phyloP scores from a whole-genome alignment of 2,113 vertebrate genomes.

The Silurus asotus region DNA sequence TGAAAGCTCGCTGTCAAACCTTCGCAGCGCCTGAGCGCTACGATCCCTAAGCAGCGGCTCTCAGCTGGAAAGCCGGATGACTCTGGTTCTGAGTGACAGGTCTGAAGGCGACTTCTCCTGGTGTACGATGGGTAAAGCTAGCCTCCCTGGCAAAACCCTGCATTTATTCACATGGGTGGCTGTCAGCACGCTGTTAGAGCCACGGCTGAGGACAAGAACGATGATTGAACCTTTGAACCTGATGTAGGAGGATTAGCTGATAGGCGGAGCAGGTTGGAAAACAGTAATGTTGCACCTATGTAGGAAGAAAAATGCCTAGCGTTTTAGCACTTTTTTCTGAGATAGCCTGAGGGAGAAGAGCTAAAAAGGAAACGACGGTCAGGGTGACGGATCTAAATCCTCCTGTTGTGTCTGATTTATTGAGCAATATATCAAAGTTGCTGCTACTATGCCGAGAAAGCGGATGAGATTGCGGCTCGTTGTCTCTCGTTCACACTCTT shows the following conservation, averaged over 20 bases:
- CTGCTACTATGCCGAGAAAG: background rate
- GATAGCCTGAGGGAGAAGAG: background rate
- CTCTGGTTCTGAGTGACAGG: conserved; percentile 12
- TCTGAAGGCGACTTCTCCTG: background rate
- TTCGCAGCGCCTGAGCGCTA: background rate
- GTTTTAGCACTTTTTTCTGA: background rate
- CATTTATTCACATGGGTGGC: conserved; percentile 28
- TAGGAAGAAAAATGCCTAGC: conserved; percentile 4
- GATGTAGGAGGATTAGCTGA: conserved; percentile 34
- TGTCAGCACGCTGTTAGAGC: conserved; percentile 33
- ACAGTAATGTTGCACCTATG: conserved; percentile 1
- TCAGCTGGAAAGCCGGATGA: conserved; percentile 11
- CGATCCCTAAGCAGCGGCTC: conserved; percentile 20
- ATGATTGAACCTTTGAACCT: conserved; percentile 40
- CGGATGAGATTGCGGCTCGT: conserved; percentile 15
- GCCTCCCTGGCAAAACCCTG: conserved; percentile 5
- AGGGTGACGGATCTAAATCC: conserved; percentile 37
- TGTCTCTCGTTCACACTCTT: background rate
- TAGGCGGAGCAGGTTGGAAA: background rate
- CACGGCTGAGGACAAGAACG: conserved; percentile 39
- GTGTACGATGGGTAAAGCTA: conserved; percentile 23
- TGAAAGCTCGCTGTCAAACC: conserved; percentile 26
- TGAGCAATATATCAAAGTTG: conserved; percentile 30
- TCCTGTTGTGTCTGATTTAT: conserved; percentile 25
- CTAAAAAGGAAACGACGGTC: background rate